A percentile compares a stretch with the other conserved stretches of the same genome.
These are phyloP conservation scores for Octopus sinensis DNA, from an alignment of 1,140 invertebrate genomes.

Conservation along the genomic window DNA sequence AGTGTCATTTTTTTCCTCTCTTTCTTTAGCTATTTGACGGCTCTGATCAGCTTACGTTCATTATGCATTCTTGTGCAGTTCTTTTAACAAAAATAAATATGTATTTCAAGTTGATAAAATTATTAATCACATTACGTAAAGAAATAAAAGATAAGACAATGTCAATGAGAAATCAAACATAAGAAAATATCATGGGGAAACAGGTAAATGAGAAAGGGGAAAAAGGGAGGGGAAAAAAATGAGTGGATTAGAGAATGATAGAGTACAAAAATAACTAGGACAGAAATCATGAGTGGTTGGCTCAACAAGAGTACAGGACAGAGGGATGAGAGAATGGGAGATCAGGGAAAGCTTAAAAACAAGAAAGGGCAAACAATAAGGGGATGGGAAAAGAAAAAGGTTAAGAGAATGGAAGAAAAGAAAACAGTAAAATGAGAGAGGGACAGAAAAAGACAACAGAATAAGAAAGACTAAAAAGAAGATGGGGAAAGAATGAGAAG, in stretches of 20 bases:
- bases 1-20: too few species aligned
- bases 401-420: not conserved
- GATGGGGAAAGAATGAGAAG: not conserved
- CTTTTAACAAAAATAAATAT: too few species aligned
- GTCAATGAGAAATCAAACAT: not conserved
- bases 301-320: too few species aligned
- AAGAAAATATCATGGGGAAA: not conserved
- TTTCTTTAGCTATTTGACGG: too few species aligned
- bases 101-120: too few species aligned
- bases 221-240: not conserved
- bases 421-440: not conserved
- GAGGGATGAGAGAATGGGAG: not conserved
- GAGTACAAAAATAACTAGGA: not conserved
- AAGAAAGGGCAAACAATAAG: not conserved
- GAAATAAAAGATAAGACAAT: not conserved
- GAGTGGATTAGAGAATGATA: not conserved
- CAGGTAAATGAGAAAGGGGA: not conserved
- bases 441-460: not conserved
- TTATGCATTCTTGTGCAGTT: too few species aligned
- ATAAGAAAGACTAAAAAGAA: not conserved
- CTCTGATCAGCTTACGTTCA: too few species aligned
- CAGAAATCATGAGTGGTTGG: too few species aligned
- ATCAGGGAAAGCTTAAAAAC: not conserved
- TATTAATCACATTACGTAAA: not conserved
- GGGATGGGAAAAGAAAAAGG: not conserved